Conservation (phyloP, 2,797 vertebrate genomes). For the Enteromius thamalakanensis region DNA sequence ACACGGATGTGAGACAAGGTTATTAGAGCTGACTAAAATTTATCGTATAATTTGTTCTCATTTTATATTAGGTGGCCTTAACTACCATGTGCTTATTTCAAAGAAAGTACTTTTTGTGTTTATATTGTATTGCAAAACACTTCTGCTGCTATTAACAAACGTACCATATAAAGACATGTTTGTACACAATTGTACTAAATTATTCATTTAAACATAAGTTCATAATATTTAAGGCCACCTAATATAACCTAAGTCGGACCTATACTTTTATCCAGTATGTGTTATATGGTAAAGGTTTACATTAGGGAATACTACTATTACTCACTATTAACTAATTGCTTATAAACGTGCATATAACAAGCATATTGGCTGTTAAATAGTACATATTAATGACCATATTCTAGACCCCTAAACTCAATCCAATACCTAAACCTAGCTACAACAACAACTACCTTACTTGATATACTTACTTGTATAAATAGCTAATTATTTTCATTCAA, state of each 20-base stretch:
- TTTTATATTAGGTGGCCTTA: no score
- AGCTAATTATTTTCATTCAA: background rate
- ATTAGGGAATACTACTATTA: background rate
- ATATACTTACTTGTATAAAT: background rate
- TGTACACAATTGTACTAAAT: no score
- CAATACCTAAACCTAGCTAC: background rate
- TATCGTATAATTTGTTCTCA: no score
- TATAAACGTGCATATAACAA: background rate
- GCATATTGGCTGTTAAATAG: background rate
- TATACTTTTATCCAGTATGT: no score
- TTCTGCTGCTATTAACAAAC: no score
- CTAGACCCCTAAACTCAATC: background rate
- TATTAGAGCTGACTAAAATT: background rate
- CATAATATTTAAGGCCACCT: no score
- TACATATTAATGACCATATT: background rate
- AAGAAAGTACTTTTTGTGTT: no score
- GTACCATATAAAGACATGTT: no score
- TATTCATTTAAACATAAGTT: no score
- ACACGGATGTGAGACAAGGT: background rate
- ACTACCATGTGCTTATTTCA: no score
- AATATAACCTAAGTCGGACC: no score
- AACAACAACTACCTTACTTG: background rate
- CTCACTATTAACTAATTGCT: background rate
- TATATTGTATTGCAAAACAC: no score
- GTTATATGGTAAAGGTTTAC: background rate